Percentiles rank a stretch among this genome's conserved stretches.
Evolutionary conservation across 2,797 vertebrate species (phyloP).

Genomic region (Pteropus rufus): DNA sequence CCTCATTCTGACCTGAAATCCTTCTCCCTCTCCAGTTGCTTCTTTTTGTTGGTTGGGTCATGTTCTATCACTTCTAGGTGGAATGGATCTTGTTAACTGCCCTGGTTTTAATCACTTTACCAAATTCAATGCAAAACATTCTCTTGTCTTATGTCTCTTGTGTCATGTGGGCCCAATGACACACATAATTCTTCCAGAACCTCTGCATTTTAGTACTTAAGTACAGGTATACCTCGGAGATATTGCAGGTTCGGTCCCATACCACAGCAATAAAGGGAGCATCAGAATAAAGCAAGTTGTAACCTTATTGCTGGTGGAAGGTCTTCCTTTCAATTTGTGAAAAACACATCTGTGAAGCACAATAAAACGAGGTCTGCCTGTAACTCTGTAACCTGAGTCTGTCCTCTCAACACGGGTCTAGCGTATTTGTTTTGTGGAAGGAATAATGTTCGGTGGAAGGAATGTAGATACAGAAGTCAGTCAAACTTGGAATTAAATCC

Average conservation of each 20-base stretch:
- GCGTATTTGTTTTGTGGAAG: neutral
- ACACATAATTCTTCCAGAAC: neutral
- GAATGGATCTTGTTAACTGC: neutral
- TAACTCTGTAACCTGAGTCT: neutral
- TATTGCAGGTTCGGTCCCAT: neutral
- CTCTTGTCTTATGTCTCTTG: neutral
- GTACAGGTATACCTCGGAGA: neutral
- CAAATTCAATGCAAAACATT: neutral
- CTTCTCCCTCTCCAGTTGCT: neutral
- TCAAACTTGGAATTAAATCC: neutral
- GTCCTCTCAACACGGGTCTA: neutral
- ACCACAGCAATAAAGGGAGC: neutral
- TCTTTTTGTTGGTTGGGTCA: slow-evolving; percentile 5
- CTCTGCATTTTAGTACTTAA: neutral
- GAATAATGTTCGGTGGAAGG: neutral
- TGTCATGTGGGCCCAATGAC: neutral
- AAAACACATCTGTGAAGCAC: neutral
- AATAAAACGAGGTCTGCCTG: neutral
- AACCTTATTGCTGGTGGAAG: neutral
- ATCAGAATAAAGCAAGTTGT: neutral
- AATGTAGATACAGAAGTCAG: neutral
- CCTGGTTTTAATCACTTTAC: neutral
- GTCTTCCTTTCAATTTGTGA: neutral
- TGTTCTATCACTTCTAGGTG: neutral
- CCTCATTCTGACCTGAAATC: neutral